Evolutionary conservation across 2,888 invertebrate genomes (phyloP).

Genomic region (Exephanes ischioxanthus): DNA sequence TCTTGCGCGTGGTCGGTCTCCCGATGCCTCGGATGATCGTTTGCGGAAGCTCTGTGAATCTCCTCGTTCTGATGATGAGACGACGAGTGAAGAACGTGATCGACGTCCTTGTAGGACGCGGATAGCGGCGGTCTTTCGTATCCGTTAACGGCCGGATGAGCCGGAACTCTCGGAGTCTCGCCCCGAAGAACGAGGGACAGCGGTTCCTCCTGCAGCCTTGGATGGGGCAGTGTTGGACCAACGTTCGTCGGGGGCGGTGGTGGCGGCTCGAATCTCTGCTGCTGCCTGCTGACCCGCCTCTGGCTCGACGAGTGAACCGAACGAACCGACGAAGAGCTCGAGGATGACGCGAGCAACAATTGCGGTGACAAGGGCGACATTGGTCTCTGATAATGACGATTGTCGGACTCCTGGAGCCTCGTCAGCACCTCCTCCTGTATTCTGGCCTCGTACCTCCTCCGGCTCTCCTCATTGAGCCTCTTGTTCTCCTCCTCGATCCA

Average conservation of each 20-base stretch:
- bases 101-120: slow-evolving; percentile 73
- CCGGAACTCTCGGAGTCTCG: slow-evolving; percentile 86
- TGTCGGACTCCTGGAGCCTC: slow-evolving; percentile 70
- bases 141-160: slow-evolving; percentile 86
- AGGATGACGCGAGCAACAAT: slow-evolving; percentile 38
- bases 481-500: slow-evolving; percentile 68
- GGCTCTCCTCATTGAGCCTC: slow-evolving; percentile 58
- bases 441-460: slow-evolving; percentile 68
- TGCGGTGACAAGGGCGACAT: slow-evolving; percentile 51
- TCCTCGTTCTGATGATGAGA: slow-evolving; percentile 75
- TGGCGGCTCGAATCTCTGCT: slow-evolving; percentile 71
- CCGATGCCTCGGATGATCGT: slow-evolving; percentile 70
- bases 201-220: slow-evolving; percentile 87
- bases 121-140: slow-evolving; percentile 74
- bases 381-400: slow-evolving; percentile 44
- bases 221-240: slow-evolving; percentile 54
- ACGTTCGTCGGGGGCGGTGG: slow-evolving; percentile 72
- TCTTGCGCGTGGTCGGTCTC: slow-evolving; percentile 12
- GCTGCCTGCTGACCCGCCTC: slow-evolving; percentile 72
- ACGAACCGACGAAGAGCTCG: slow-evolving; percentile 55
- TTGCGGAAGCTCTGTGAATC: slow-evolving; percentile 74
- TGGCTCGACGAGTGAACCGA: slow-evolving; percentile 57
- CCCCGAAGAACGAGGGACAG: slow-evolving; percentile 87
- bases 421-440: slow-evolving; percentile 74
- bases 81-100: slow-evolving; percentile 66